Conservation (phyloP, 2,797 vertebrate species). For the Amblyraja radiata region DNA sequence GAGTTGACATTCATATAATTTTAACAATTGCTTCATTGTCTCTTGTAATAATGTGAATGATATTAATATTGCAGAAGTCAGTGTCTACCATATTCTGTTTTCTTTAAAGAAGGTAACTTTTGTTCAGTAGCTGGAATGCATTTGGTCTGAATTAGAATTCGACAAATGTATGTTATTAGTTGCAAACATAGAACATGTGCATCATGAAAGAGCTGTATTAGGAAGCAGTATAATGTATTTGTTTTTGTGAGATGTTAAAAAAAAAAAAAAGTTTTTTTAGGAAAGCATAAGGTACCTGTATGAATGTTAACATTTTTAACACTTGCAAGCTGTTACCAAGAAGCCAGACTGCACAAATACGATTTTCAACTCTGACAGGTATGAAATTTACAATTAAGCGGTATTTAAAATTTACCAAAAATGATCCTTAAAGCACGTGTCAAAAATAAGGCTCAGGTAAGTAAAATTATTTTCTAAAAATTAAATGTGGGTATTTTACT, state of each 20-base stretch:
- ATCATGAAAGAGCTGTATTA: background rate
- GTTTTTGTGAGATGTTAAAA: background rate
- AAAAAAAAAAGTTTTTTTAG: too few species aligned
- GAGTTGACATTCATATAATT: background rate
- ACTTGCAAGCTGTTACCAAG: conserved; percentile 3
- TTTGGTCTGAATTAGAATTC: background rate
- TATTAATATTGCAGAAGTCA: background rate
- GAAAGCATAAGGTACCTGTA: background rate
- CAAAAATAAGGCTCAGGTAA: conserved; percentile 26
- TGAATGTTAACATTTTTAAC: conserved; percentile 16
- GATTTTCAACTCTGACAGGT: background rate
- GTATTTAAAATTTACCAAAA: background rate
- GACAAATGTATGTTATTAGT: background rate
- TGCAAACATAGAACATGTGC: background rate
- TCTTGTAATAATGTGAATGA: background rate
- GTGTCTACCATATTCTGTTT: background rate
- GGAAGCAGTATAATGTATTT: background rate
- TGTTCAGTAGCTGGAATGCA: background rate
- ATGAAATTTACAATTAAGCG: conserved; percentile 9
- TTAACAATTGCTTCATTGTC: conserved; percentile 1
- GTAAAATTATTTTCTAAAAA: background rate
- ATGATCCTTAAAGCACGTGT: background rate
- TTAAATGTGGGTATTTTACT: conserved; percentile 29
- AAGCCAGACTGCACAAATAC: conserved; percentile 22
- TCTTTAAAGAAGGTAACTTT: background rate